These are phyloP conservation scores for Eolophus roseicapilla DNA, from an alignment of 2,113 vertebrate species.

Conservation along the genomic window DNA sequence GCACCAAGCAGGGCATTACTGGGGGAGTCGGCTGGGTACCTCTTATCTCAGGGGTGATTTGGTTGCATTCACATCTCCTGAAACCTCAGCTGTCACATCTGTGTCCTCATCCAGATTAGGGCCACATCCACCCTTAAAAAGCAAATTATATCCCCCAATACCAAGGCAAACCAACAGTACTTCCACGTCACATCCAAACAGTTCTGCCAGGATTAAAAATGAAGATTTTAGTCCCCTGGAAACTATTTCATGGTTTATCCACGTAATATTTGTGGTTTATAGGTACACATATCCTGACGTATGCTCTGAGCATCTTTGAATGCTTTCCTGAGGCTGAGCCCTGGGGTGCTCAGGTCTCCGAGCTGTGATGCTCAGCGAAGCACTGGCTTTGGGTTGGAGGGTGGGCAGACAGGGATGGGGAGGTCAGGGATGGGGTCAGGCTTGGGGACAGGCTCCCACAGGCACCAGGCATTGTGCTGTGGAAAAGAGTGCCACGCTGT, in stretches of 20 bases:
- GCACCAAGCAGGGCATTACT: neutral
- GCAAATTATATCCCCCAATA: neutral
- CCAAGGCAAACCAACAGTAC: neutral
- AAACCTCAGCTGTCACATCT: neutral
- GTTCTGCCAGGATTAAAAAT: neutral
- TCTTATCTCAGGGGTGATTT: neutral
- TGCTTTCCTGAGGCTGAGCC: neutral
- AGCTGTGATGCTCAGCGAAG: neutral
- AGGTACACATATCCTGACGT: fast-evolving
- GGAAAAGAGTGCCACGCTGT: conserved; percentile 25
- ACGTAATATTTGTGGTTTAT: fast-evolving
- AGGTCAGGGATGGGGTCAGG: neutral
- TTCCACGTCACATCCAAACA: neutral
- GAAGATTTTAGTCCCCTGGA: neutral
- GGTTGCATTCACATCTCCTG: neutral
- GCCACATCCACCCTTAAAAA: neutral
- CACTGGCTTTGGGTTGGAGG: neutral
- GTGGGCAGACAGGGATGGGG: fast-evolving
- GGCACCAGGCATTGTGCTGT: neutral
- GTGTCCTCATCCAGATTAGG: neutral
- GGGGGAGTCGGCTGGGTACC: fast-evolving
- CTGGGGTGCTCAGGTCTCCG: neutral
- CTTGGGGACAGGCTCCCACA: fast-evolving
- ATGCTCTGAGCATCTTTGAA: neutral
- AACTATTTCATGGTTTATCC: neutral